Evolutionary conservation across 2,113 vertebrate genomes (phyloP).

Genomic region (Cariama cristata): DNA sequence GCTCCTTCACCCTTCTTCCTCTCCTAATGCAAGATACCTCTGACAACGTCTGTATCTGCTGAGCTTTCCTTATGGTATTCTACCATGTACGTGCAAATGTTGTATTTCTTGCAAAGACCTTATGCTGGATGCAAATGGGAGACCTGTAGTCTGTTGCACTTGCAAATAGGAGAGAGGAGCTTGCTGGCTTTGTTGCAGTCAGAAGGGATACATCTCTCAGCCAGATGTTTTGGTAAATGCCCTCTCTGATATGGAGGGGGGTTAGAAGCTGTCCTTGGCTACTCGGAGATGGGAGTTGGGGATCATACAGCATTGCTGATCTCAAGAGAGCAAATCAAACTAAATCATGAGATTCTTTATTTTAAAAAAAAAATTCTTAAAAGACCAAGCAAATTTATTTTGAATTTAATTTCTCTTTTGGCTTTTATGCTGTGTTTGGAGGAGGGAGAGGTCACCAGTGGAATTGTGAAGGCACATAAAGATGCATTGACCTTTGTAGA

Average conservation of each 20-base stretch:
- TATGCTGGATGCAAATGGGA: not conserved
- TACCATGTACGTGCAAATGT: accelerated
- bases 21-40: not conserved
- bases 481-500: not conserved
- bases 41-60: not conserved
- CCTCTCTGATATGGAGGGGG: not conserved
- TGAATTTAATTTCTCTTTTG: not conserved
- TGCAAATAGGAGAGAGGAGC: not conserved
- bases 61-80: not conserved
- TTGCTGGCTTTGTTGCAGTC: not conserved
- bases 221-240: not conserved
- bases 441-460: not conserved
- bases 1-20: not conserved
- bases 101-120: not conserved
- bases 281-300: not conserved
- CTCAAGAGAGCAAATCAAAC: not conserved
- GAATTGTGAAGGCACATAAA: not conserved
- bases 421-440: not conserved
- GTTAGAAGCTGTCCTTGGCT: not conserved
- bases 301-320: not conserved
- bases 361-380: not conserved
- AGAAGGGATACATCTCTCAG: not conserved
- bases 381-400: not conserved
- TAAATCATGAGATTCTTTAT: not conserved
- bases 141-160: not conserved